Conservation (phyloP, 2,888 invertebrate species). For the Drosophila mimetica region DNA sequence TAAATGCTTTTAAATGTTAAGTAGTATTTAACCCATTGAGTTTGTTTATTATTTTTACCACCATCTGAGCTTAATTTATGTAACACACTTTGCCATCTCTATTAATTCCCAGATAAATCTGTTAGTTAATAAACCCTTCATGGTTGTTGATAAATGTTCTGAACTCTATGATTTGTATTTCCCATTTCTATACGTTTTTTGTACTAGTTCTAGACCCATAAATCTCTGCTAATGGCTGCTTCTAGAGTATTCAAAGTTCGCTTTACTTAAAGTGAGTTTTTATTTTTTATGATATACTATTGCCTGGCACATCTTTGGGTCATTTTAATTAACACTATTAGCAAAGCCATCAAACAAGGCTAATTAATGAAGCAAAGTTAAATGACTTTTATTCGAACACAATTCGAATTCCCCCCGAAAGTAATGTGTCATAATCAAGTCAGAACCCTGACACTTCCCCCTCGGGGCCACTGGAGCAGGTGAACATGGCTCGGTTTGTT, state of each 20-base stretch:
- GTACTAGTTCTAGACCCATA: background rate
- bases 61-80: background rate
- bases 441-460: constrained; percentile 28
- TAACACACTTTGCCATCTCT: background rate
- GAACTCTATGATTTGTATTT: background rate
- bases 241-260: constrained; percentile 3
- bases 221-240: background rate
- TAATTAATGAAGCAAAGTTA: constrained; percentile 52
- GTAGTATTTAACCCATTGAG: background rate
- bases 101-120: background rate
- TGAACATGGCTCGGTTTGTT: constrained; percentile 9
- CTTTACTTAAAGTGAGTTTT: too few relatives aligned
- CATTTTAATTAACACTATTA: constrained; percentile 51
- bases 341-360: constrained; percentile 32
- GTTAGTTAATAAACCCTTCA: background rate
- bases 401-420: constrained; percentile 8
- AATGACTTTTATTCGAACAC: constrained; percentile 30
- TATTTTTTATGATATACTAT: constrained; percentile 5
- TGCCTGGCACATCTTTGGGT: constrained; percentile 23
- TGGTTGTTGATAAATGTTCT: background rate
- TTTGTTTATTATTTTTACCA: background rate
- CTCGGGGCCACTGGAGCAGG: constrained; percentile 27
- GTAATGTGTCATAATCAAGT: constrained; percentile 49
- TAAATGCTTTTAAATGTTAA: background rate
- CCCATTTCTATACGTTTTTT: background rate